Percentiles rank a stretch among this genome's conserved stretches.
phyloP scores from a whole-genome alignment of 2,113 vertebrate genomes.

The Elephantulus edwardii region DNA sequence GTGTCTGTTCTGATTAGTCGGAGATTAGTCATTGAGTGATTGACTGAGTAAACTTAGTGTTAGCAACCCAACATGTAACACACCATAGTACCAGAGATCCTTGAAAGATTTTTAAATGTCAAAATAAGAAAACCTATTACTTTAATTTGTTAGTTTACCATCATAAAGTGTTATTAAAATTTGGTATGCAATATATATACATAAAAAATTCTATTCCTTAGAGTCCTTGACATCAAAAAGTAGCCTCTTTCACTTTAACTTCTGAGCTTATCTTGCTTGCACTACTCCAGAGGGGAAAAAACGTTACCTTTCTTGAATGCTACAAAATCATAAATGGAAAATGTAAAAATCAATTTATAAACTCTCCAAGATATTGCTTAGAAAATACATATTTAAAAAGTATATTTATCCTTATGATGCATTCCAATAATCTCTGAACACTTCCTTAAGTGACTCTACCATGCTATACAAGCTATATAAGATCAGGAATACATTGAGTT shows the following conservation, averaged over 20 bases:
- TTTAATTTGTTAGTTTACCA: constrained; percentile 43
- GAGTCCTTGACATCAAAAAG: constrained; percentile 63
- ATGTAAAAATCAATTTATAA: constrained; percentile 77
- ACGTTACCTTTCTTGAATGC: constrained; percentile 57
- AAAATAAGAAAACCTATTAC: constrained; percentile 13
- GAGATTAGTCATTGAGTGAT: no score
- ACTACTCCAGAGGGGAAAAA: constrained; percentile 62
- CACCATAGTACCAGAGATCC: no score
- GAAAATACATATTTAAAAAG: constrained; percentile 72
- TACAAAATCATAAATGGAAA: constrained; percentile 56
- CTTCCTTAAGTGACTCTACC: constrained; percentile 66
- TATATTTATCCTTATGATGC: constrained; percentile 71
- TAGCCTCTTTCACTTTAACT: constrained; percentile 62
- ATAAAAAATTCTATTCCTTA: constrained; percentile 43
- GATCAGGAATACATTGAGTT: constrained; percentile 76
- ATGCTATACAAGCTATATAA: constrained; percentile 66
- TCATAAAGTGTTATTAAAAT: constrained; percentile 55
- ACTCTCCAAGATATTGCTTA: constrained; percentile 58
- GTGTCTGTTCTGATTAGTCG: no score
- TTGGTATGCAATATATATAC: constrained; percentile 52
- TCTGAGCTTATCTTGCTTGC: constrained; percentile 51
- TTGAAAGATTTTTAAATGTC: constrained; percentile 19
- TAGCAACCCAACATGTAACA: no score
- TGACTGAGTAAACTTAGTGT: no score
- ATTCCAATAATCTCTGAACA: constrained; percentile 69